phyloP scores from a whole-genome alignment of 1,140 invertebrate genomes.

The Drosophila persimilis region DNA sequence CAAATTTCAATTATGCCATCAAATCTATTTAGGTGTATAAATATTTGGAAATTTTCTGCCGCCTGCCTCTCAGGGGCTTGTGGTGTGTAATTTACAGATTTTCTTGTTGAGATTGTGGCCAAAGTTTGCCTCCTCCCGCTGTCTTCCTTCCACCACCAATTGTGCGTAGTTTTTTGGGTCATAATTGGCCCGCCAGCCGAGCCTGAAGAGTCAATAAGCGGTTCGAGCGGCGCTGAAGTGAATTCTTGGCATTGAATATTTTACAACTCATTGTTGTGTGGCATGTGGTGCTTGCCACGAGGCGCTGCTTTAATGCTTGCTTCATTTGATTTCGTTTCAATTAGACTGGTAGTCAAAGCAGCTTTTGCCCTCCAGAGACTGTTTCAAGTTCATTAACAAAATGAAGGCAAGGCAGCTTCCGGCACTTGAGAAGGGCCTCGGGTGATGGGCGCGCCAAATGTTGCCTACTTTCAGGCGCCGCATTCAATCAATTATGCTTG shows the following conservation, averaged over 20 bases:
- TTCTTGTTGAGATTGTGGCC: constrained; percentile 75
- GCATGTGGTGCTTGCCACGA: constrained; percentile 34
- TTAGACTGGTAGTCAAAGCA: constrained; percentile 35
- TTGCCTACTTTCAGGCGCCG: constrained; percentile 37
- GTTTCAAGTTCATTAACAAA: constrained; percentile 68
- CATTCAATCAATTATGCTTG: constrained; percentile 56
- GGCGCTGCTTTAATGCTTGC: constrained; percentile 36
- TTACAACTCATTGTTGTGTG: constrained; percentile 38
- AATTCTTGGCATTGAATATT: constrained; percentile 48
- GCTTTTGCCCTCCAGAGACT: constrained; percentile 15
- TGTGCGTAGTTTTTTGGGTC: constrained; percentile 43
- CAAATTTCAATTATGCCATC: constrained; percentile 81
- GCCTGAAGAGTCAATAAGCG: constrained; percentile 71
- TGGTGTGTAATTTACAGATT: constrained; percentile 79
- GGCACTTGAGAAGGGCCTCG: constrained; percentile 8
- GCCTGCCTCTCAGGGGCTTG: constrained; percentile 6
- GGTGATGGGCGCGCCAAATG: constrained; percentile 30
- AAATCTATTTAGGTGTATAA: constrained; percentile 81
- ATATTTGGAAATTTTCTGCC: constrained; percentile 72
- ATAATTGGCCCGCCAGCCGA: constrained; percentile 58
- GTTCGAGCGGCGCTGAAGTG: constrained; percentile 27
- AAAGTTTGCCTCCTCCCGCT: constrained; percentile 40
- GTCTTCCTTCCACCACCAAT: constrained; percentile 5
- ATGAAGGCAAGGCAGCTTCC: constrained; percentile 10
- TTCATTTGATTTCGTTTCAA: constrained; percentile 71